Evolutionary conservation across 2,113 vertebrate species (phyloP), one percentile per base, ranked within the genome.

Genomic region (Dermatemys mawii): DNA sequence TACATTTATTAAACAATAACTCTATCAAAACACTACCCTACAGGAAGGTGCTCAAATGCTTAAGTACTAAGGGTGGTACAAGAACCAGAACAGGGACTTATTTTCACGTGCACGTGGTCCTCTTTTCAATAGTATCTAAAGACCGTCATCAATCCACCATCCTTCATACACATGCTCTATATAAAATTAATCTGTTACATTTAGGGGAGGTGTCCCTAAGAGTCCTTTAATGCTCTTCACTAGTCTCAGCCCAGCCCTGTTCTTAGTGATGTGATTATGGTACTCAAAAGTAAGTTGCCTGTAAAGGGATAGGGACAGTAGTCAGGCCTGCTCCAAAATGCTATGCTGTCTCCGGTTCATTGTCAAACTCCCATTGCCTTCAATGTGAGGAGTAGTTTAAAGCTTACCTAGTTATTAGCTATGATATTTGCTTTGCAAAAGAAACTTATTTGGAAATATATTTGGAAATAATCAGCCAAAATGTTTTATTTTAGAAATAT

Each of bases 11-110:
- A 44, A 73, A 41, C 35, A 46, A 46, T 76, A 75, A 41, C 41
- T 5, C 24, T 29, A 44, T 8, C 13, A 5, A 76, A 76, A 76
- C 38, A 46, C 26, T 44, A 35, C 41, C n/a, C n/a, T n/a, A n/a
- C 29, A 51, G 2, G 4, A 54, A 60, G 9, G 44, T 89, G 1
- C 5, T 48, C 2, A 0, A 38, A 57, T 57, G 17, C 38, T 32
- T 32, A 53, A 82, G 26, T 44, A 55, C 53, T 44, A 29, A n/a
- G 5, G 2, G 2, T 57, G 26, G 5, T 26, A 35, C 3, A 81
- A 89, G 89, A 81, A 38, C 2, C 27, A 80, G 67, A 48, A n/a
- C 0, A 51, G 21, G 19, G 2, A 19, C 1, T 8, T 4, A 16
- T 32, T 38, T 51, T 48, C 49, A 75, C 79, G 44, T 4, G 12